phyloP scores from a whole-genome alignment of 2,888 invertebrate species.

The Arge pagana region DNA sequence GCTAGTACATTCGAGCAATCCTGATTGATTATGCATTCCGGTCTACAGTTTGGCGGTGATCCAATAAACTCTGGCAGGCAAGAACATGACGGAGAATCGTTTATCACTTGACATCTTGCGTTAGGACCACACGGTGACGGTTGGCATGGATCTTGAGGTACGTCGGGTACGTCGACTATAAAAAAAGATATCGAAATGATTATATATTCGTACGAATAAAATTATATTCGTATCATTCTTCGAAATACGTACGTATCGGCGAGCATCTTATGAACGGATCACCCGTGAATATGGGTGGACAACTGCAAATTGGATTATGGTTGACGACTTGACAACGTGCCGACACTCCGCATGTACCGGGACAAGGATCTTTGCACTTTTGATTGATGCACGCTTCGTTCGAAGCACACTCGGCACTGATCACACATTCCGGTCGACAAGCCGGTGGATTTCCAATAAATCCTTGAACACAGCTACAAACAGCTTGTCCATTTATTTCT shows the following conservation, averaged over 20 bases:
- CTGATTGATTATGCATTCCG: constrained; percentile 60
- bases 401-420: constrained; percentile 70
- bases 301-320: constrained; percentile 72
- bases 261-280: constrained; percentile 67
- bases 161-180: constrained; percentile 30
- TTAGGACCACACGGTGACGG: constrained; percentile 62
- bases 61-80: constrained; percentile 56
- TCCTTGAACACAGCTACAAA: constrained; percentile 67
- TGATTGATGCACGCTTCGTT: constrained; percentile 67
- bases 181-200: constrained; percentile 23
- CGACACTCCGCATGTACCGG: constrained; percentile 68
- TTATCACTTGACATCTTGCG: constrained; percentile 57
- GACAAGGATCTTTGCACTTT: constrained; percentile 71
- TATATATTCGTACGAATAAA: not conserved
- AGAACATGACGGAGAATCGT: constrained; percentile 55
- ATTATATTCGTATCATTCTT: not conserved
- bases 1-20: constrained; percentile 58
- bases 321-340: constrained; percentile 71
- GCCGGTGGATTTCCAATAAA: constrained; percentile 69
- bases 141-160: constrained; percentile 54
- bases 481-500: constrained; percentile 66
- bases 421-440: constrained; percentile 70
- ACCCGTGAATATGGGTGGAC: constrained; percentile 66
- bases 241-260: constrained; percentile 25
- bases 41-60: constrained; percentile 57